These are phyloP conservation scores for Bombus balteatus DNA, from an alignment of 1,140 invertebrate genomes.

Conservation along the genomic window DNA sequence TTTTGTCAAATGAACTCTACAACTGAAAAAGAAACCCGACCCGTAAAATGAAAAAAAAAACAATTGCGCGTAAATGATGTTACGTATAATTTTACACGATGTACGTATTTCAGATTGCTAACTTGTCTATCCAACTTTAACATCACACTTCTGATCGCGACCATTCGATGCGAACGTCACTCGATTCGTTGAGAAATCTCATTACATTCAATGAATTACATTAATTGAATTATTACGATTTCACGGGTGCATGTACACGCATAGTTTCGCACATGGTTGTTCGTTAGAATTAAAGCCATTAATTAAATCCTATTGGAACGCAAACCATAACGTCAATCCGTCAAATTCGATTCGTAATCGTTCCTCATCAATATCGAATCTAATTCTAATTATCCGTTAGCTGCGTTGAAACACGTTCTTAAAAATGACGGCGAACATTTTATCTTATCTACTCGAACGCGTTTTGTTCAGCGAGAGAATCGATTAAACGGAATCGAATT, in stretches of 20 bases:
- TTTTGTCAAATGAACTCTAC: too few relatives aligned
- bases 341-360: neutral
- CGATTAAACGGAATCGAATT: neutral
- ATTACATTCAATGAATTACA: slow-evolving; percentile 8
- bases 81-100: neutral
- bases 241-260: neutral
- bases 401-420: neutral
- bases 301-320: slow-evolving; percentile 25
- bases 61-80: too few relatives aligned
- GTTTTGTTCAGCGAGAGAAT: neutral
- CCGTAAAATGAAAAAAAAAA: too few relatives aligned
- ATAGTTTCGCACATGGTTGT: neutral
- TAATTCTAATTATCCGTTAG: neutral
- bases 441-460: too few relatives aligned
- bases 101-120: neutral
- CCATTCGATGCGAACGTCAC: neutral
- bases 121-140: neutral
- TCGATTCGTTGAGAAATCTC: neutral
- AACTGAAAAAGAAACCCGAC: too few relatives aligned
- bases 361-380: neutral
- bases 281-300: slow-evolving; percentile 18
- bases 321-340: neutral
- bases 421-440: neutral
- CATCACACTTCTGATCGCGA: neutral
- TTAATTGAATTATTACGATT: slow-evolving; percentile 42